Percentiles rank a stretch among this genome's conserved stretches.
phyloP scores from a whole-genome alignment of 2,888 invertebrate species.

The Monopis laevigella region DNA sequence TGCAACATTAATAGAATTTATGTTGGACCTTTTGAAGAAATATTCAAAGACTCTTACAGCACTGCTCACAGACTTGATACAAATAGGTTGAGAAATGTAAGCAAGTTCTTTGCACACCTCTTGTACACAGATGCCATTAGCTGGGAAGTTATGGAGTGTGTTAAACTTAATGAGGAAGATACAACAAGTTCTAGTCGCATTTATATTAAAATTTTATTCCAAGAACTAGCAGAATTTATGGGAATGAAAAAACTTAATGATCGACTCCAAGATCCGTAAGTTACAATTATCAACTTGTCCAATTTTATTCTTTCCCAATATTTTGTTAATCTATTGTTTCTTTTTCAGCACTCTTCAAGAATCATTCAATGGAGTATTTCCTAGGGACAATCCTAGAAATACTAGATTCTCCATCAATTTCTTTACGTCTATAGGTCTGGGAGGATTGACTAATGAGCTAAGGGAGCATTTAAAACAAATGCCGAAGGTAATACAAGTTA shows the following conservation, averaged over 20 bases:
- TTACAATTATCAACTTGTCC: no score
- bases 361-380: conserved; percentile 92
- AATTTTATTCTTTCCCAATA: no score
- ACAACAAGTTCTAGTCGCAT: conserved; percentile 97
- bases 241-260: conserved; percentile 91
- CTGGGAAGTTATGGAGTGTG: conserved; percentile 92
- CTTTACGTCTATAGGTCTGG: conserved; percentile 96
- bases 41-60: conserved; percentile 94
- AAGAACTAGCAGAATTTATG: conserved; percentile 96
- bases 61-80: conserved; percentile 96
- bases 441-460: conserved; percentile 93
- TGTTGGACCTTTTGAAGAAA: conserved; percentile 91
- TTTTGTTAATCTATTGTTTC: background rate
- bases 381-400: conserved; percentile 94
- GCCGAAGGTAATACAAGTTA: conserved; percentile 70
- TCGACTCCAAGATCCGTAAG: conserved; percentile 89
- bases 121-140: conserved; percentile 96
- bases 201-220: conserved; percentile 97
- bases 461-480: conserved; percentile 86
- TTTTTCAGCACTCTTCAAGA: conserved; percentile 80
- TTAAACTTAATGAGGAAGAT: conserved; percentile 95
- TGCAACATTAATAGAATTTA: conserved; percentile 94
- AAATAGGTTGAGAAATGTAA: conserved; percentile 94
- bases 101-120: conserved; percentile 96
- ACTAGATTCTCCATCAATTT: conserved; percentile 98